Conservation (phyloP, 2,888 invertebrate species). For the Hypomecis punctinalis region DNA sequence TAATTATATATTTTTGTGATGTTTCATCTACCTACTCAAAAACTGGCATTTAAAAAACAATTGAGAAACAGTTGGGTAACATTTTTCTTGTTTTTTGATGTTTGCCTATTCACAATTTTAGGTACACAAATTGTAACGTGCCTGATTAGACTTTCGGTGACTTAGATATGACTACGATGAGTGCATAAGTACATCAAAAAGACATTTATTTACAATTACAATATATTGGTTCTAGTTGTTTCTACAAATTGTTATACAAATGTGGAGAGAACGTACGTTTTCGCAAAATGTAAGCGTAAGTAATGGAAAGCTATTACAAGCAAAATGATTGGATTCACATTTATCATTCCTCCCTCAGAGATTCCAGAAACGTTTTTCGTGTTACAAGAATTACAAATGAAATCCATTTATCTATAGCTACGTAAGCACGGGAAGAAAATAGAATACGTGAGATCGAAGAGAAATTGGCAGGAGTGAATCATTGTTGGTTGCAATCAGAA, state of each 20-base stretch:
- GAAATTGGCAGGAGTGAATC: constrained; percentile 2
- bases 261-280: not conserved
- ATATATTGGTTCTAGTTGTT: constrained; percentile 1
- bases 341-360: constrained; percentile 11
- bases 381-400: constrained; percentile 15
- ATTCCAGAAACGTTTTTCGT: constrained; percentile 18
- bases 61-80: too few species aligned
- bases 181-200: not conserved
- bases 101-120: too few species aligned
- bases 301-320: constrained; percentile 10
- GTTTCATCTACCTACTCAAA: too few species aligned
- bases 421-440: constrained; percentile 10
- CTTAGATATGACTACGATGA: too few species aligned
- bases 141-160: too few species aligned
- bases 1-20: too few species aligned
- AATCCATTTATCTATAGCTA: constrained; percentile 10
- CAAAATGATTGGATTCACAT: constrained; percentile 20
- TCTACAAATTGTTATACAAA: not conserved
- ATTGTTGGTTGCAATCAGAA: constrained; percentile 25
- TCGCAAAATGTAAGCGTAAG: constrained; percentile 5
- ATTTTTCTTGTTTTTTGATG: too few species aligned
- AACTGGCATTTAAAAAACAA: too few species aligned
- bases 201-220: not conserved
- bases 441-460: constrained; percentile 12
- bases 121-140: too few species aligned